Evolutionary conservation across 2,888 invertebrate species (phyloP), one percentile per base, ranked within the genome.

Genomic region (Napeogenes sylphis): DNA sequence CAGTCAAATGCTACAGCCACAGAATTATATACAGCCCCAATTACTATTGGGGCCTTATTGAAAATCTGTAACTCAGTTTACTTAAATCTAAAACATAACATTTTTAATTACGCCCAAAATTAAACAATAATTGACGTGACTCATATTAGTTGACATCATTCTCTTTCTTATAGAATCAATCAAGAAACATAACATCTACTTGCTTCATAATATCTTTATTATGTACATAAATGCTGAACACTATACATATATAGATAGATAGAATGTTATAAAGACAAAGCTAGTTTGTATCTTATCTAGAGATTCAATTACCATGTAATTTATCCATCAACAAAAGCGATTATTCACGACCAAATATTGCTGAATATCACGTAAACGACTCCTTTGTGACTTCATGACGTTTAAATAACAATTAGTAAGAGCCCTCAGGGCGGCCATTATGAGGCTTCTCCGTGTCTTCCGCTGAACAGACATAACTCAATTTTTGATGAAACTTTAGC

Each of bases 361-460:
- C 67, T 67, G 68, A 71, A 71, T 72, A 73, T 74, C 73, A 71
- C 67, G 73, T 74, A 72, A 74, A 72, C 66, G 70, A 72, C 56
- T 56, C 62, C 72, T 73, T 72, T 71, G 73, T 68, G 68, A 57
- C 51, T 56, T 68, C 65, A 61, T 63, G 65, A 64, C 68, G 65
- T 66, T 67, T 69, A 70, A 71, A 72, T 70, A 66, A 59, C 68
- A 57, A 65, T 69, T 59, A 67, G 63, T 61, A 35, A 10, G n/a
- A 45, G 61, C 66, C 66, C 59, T 35, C 46, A 61, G 67, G 64
- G 60, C 62, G 58, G 51, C 63, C 63, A 73, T 75, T 76, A 75
- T 61, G 58, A 75, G 74, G 75, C 71, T 67, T 68, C 70, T 75
- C 71, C 73, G 74, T 73, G 71, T 71, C 73, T 74, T 75, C 75